phyloP scores from a whole-genome alignment of 2,113 vertebrate genomes.

The Neolamprologus falcicula region DNA sequence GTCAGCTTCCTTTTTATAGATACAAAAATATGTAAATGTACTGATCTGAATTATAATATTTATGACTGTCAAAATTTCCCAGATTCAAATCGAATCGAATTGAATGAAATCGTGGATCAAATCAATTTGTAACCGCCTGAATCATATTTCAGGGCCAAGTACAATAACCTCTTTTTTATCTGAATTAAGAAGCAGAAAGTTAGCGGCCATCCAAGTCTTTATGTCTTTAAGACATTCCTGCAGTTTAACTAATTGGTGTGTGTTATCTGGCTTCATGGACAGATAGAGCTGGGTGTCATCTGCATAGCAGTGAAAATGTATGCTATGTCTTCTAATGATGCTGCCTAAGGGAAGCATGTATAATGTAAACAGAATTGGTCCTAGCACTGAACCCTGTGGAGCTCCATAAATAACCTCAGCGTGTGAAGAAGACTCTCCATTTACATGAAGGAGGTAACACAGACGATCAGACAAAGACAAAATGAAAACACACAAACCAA shows the following conservation, averaged over 20 bases:
- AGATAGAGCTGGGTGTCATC: not conserved
- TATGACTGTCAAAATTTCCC: too few relatives aligned
- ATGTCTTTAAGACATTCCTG: not conserved
- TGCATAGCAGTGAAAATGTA: not conserved
- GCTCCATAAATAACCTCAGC: accelerated
- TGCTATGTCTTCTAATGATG: accelerated
- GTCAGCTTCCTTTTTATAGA: too few relatives aligned
- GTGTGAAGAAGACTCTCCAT: accelerated
- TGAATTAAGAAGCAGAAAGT: not conserved
- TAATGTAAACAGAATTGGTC: not conserved
- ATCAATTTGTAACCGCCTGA: not conserved
- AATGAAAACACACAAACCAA: not conserved
- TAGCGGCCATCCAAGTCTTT: accelerated
- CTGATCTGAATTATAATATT: too few relatives aligned
- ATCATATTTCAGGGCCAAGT: not conserved
- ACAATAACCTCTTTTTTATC: accelerated
- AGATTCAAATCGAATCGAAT: too few relatives aligned
- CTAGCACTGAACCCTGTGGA: not conserved
- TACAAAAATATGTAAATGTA: too few relatives aligned
- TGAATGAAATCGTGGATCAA: too few relatives aligned
- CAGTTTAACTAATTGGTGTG: not conserved
- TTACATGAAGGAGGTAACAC: not conserved
- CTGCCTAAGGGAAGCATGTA: accelerated
- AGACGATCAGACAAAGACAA: not conserved
- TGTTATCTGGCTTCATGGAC: accelerated